Base-by-base conservation (phyloP, 2,888 invertebrate species). In the Parthenolecanium corni region DNA sequence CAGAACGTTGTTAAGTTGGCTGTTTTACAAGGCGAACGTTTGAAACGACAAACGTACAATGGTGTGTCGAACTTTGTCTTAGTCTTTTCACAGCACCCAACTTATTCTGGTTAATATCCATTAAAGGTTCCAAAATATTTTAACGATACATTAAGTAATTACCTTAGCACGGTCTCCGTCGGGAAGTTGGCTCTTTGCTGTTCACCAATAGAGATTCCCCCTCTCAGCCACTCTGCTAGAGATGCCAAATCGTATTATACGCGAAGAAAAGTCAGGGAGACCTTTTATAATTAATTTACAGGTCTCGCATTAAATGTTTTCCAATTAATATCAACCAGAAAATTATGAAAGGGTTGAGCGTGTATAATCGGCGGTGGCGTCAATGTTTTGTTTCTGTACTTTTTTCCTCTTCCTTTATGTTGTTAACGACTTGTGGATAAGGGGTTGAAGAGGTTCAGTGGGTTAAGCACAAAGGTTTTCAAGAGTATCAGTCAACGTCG, bases 111-210 rank as follows among this genome's bases (percentile, higher is more conserved):
- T 24, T 12, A 57, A 57, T 57, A 57, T 57, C 57, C 57, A 57
- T 57, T 57, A 57, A 46, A 25, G 31, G 21, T 23, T 44, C 16
- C 24, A 40, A 54, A 57, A 57, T 57, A 57, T 46, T 57, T 57
- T 57, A 57, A 57, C 57, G 46, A 57, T 57, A 57, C 57, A 57
- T 57, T 57, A 57, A 57, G 57, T 57, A 57, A 57, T 57, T 57
- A 57, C 47, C 54, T 38, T 31, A 16, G 31, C 38, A 16, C 36
- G 23, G 47, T 24, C 56, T 2, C 47, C 24, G 24, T 47, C 56
- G 46, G 11, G 16, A 14, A 23, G 14, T 31, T 31, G 31, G 31
- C 31, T 31, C 9, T 53, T 44, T n/a, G n/a, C n/a, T n/a, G n/a
- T n/a, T n/a, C n/a, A n/a, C n/a, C n/a, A n/a, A n/a, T n/a, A 31